phyloP scores from a whole-genome alignment of 2,888 invertebrate species.

The Polymixis flavicincta region DNA sequence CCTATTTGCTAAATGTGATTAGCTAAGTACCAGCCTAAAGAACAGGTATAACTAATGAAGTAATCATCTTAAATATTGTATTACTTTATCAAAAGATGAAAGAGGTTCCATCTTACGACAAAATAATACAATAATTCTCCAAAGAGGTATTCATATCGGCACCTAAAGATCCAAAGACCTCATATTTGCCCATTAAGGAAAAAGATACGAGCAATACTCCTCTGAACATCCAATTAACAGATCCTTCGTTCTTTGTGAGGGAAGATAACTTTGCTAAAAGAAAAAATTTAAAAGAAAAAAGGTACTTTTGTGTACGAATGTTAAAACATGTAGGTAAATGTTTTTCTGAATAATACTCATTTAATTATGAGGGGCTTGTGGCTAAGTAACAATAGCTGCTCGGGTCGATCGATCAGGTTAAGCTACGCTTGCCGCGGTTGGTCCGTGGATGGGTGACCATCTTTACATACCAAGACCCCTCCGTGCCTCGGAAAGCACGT shows the following conservation, averaged over 20 bases:
- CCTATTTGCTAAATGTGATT: too few relatives aligned
- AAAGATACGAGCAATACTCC: slow-evolving; percentile 13
- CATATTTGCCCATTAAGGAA: slow-evolving; percentile 32
- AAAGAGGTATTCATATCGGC: not conserved
- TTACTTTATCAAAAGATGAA: not conserved
- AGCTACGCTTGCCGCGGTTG: too few relatives aligned
- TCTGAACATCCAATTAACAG: slow-evolving; percentile 51
- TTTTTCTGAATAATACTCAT: not conserved
- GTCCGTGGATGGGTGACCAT: too few relatives aligned
- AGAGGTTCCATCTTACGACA: not conserved
- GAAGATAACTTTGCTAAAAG: slow-evolving; percentile 25
- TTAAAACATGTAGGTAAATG: slow-evolving; percentile 1
- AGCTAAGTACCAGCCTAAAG: too few relatives aligned
- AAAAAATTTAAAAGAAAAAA: slow-evolving; percentile 30
- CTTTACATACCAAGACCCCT: too few relatives aligned
- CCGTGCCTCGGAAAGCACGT: too few relatives aligned
- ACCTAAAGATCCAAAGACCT: slow-evolving; percentile 1
- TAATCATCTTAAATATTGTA: not conserved
- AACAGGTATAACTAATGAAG: not conserved
- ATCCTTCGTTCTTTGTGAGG: slow-evolving; percentile 15
- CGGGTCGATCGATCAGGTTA: too few relatives aligned
- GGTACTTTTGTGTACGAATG: not conserved
- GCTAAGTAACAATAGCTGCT: too few relatives aligned
- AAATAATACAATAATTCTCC: not conserved
- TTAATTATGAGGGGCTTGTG: too few relatives aligned